These are phyloP conservation scores for Parelbella ahira DNA, from an alignment of 2,888 invertebrate species.

Conservation along the genomic window DNA sequence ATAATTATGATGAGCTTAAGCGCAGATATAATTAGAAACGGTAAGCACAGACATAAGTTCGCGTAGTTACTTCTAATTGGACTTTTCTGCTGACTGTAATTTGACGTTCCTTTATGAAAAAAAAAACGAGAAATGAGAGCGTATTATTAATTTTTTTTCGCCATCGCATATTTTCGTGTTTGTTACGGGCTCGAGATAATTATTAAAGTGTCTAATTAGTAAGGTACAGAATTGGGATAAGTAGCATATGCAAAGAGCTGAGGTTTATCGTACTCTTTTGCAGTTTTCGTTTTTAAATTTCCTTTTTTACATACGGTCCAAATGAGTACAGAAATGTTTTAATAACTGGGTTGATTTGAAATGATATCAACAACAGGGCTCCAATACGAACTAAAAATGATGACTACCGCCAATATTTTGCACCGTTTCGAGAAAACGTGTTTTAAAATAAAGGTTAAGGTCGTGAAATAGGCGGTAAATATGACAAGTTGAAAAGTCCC, in stretches of 20 bases:
- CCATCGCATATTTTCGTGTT: constrained; percentile 23
- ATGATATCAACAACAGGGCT: no score
- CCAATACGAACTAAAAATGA: no score
- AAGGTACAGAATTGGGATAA: constrained; percentile 5
- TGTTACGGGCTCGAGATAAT: constrained; percentile 17
- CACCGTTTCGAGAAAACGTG: no score
- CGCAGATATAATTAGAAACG: constrained; percentile 25
- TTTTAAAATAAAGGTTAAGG: no score
- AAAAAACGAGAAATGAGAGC: constrained; percentile 16
- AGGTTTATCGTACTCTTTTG: no score
- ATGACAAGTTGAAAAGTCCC: no score
- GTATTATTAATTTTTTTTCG: constrained; percentile 12
- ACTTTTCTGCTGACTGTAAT: constrained; percentile 18
- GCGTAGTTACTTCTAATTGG: constrained; percentile 25
- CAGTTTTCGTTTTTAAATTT: no score
- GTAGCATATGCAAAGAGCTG: constrained; percentile 1
- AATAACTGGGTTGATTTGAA: no score
- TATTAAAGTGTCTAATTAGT: constrained; percentile 21
- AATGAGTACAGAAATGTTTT: no score
- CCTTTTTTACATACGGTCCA: no score
- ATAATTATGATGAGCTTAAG: constrained; percentile 23
- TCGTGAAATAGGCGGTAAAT: no score
- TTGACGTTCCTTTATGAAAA: constrained; percentile 22
- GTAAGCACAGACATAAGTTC: constrained; percentile 19
- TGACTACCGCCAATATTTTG: no score